Evolutionary conservation across 1,140 invertebrate species (phyloP).

Genomic region (Lepidurus apus): DNA sequence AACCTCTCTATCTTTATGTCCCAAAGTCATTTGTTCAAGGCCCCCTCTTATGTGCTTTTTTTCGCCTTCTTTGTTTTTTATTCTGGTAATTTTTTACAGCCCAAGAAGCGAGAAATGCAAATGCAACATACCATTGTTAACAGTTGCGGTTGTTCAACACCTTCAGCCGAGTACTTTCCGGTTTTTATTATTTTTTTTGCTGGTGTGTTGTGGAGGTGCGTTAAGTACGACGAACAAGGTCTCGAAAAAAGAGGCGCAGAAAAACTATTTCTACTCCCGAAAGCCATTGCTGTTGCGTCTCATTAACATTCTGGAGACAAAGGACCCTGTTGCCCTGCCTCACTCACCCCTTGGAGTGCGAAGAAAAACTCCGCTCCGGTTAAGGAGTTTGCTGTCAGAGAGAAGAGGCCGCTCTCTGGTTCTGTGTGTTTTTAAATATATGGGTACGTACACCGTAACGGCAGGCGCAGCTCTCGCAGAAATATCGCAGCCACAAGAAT

Average conservation of each 20-base stretch:
- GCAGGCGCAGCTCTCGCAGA: background rate
- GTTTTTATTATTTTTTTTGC: background rate
- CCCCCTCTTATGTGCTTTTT: background rate
- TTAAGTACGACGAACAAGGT: slow-evolving; percentile 8
- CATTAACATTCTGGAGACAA: slow-evolving; percentile 19
- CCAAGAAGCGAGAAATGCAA: background rate
- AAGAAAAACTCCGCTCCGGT: background rate
- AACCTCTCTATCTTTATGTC: background rate
- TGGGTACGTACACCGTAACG: background rate
- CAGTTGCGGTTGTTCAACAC: slow-evolving; percentile 16
- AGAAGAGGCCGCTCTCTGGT: background rate
- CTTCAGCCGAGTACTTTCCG: background rate
- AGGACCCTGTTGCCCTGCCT: slow-evolving; percentile 11
- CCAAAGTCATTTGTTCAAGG: slow-evolving; percentile 3
- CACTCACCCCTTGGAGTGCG: slow-evolving; percentile 20
- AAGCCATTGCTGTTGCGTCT: slow-evolving; percentile 21
- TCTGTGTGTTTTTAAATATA: slow-evolving; percentile 4
- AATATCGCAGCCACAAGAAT: background rate
- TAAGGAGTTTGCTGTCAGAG: background rate
- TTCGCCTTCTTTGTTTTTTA: background rate
- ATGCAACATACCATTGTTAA: background rate
- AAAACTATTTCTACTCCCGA: background rate
- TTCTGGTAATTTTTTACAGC: background rate
- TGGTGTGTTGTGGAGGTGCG: slow-evolving; percentile 4
- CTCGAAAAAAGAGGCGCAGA: background rate